Base-by-base conservation (phyloP, 2,797 vertebrate species). In the Pseudotriccus pelzelni region DNA sequence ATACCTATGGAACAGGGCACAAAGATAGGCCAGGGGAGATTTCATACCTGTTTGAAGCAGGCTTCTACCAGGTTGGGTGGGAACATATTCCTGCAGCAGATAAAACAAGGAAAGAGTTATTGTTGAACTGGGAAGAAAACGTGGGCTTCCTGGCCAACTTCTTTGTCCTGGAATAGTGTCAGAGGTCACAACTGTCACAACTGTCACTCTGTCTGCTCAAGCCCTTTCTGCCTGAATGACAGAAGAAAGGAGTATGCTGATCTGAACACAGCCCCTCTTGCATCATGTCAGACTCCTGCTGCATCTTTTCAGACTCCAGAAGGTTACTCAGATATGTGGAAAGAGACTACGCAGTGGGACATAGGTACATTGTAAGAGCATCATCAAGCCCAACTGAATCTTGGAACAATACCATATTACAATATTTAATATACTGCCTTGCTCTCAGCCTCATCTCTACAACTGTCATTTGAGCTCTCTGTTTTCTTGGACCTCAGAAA, bases 21-120 rank as follows among this genome's bases (percentile, higher is more conserved):
- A 76, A 64, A 64, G 47, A 70, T 28, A 75, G 23, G 20, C 25
- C 37, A 67, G 69, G 73, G 8, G 75, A 70, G 50, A 56, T 84
- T 62, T 36, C 98, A 97, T 97, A 99, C 99, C 99, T 99, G 99
- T 98, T 99, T 99, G 97, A 99, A 99, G 97, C 99, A 99, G 67
- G 99, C 99, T 97, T 99, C 99, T 76, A 99, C 98, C 80, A 99
- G 98, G 97, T 99, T 99, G 53, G 99, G 99, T 1, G 99, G 99
- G 97, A 99, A 99, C 99, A 99, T 99, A 96, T 99, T 99, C 98
- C 99, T 99, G 97, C 78, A 96, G 95, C 60, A 93, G 90, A 97
- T 83, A 70, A 97, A 83, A 84, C 63, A 93, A 73, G 52, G 43
- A 53, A 74, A 80, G 21, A 22, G n/a, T 94, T 93, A 92, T 6